Evolutionary conservation across 2,113 vertebrate genomes (phyloP), one percentile per base, ranked within the genome.

Genomic region (Aix galericulata): DNA sequence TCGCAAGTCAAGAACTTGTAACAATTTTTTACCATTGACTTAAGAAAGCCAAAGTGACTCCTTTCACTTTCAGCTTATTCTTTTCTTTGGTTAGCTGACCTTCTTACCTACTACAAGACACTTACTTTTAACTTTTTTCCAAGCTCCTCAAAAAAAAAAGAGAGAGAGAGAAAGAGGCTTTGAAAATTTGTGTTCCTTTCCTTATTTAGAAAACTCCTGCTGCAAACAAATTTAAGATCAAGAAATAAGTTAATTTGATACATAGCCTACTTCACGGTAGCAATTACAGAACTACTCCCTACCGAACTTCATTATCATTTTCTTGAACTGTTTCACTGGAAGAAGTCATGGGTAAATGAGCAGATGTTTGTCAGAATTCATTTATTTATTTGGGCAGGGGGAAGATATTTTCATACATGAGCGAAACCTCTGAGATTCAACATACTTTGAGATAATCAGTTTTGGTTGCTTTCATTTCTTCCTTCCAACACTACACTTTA

Each of bases 401-500:
- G 46, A 48, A 48, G 16, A 68, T 60, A 8, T 60, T 60, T 60
- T 75, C 36, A 60, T n/a, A 68, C 18, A n/a, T 17, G 72, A 77
- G 38, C 20, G 9, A 69, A 55, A 77, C 23, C 46, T 55, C 63
- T 69, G 46, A 55, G 15, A 38, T n/a, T 46, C 55, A 40, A 13
- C 27, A 29, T 31, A 15, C 16, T 71, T 56, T 48, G 72, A 56
- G 38, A 40, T 56, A 62, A 77, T 7, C 0, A 0, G n/a, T 3
- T 34, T 23, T 62, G 13, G 18, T 34, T 80, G 34, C 42, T 66
- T 34, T 8, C 13, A 17, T 81, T 66, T 80, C n/a, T 40, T 63
- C 48, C 13, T 63, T 56, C 21, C 26, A 86, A 76, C 8, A 11
- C 31, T 36, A 40, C 18, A 29, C 22, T 55, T 60, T 68, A 34